These are phyloP conservation scores for Ptilorrhoa leucosticta DNA, from an alignment of 2,113 vertebrate genomes.

Conservation along the genomic window DNA sequence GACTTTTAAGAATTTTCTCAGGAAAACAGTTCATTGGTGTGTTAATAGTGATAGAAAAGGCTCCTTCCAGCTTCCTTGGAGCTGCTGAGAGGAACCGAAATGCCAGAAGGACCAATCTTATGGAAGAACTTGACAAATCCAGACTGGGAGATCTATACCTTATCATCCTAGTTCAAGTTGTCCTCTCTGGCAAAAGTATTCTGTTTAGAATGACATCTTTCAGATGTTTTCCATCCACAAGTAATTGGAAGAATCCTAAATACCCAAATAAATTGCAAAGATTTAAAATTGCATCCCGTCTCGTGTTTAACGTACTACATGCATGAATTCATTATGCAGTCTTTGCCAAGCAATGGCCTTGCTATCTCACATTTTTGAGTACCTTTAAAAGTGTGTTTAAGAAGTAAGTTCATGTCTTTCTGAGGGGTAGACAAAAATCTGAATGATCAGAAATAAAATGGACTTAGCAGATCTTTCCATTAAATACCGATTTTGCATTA, in stretches of 20 bases:
- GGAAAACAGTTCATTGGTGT: background rate
- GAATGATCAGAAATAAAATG: background rate
- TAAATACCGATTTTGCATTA: background rate
- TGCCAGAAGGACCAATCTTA: background rate
- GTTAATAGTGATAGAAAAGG: background rate
- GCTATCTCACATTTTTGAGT: background rate
- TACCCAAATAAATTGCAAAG: background rate
- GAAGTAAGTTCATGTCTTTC: background rate
- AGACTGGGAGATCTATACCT: background rate
- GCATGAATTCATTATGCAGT: background rate
- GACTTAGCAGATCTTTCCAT: background rate
- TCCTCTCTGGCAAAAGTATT: background rate
- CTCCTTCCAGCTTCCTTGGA: background rate
- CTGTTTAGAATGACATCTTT: background rate
- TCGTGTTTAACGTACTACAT: fast-evolving
- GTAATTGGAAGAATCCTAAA: background rate
- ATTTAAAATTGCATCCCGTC: background rate
- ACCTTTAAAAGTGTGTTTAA: background rate
- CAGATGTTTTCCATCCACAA: background rate
- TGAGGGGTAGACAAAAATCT: background rate
- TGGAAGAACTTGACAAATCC: background rate
- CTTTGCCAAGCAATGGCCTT: background rate
- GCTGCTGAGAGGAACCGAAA: background rate
- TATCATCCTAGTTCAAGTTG: background rate
- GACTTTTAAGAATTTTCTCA: background rate